A percentile compares a stretch with the other conserved stretches of the same genome.
These are phyloP conservation scores for Caprella mutica DNA, from an alignment of 2,888 invertebrate genomes.

Conservation along the genomic window DNA sequence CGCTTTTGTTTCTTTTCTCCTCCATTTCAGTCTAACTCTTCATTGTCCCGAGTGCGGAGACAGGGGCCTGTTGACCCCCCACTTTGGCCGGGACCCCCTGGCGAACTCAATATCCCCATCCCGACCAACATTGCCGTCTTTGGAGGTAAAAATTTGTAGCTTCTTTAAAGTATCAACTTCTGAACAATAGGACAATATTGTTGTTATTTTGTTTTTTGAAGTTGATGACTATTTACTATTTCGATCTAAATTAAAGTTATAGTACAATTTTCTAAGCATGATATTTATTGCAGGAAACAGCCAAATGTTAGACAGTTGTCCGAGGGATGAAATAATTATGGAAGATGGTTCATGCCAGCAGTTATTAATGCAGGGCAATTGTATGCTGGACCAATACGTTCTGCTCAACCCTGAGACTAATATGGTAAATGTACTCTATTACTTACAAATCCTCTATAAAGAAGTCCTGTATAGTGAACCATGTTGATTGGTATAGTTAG, in stretches of 20 bases:
- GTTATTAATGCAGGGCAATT: conserved; percentile 25
- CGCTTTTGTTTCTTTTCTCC: too few relatives aligned
- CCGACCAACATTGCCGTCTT: conserved; percentile 9
- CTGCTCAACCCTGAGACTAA: conserved; percentile 19
- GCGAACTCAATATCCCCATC: conserved; percentile 9
- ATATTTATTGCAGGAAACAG: conserved; percentile 7
- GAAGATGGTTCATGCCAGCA: conserved; percentile 23
- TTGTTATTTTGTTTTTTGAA: too few relatives aligned
- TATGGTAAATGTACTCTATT: conserved; percentile 5
- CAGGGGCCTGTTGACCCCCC: not conserved
- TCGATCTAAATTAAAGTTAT: too few relatives aligned
- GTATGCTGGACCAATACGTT: conserved; percentile 19
- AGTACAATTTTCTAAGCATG: too few relatives aligned
- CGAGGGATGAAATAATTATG: conserved; percentile 17
- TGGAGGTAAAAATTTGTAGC: conserved; percentile 6
- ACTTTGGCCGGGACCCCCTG: conserved; percentile 1
- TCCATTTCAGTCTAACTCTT: too few relatives aligned
- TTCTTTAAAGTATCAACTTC: too few relatives aligned
- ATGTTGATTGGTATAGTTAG: not conserved
- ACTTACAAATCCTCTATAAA: not conserved
- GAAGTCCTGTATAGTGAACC: too few relatives aligned
- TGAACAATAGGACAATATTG: too few relatives aligned
- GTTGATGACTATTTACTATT: too few relatives aligned
- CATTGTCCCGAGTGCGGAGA: not conserved
- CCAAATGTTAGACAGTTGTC: conserved; percentile 11